phyloP scores from a whole-genome alignment of 2,113 vertebrate genomes.

The Turnix velox region DNA sequence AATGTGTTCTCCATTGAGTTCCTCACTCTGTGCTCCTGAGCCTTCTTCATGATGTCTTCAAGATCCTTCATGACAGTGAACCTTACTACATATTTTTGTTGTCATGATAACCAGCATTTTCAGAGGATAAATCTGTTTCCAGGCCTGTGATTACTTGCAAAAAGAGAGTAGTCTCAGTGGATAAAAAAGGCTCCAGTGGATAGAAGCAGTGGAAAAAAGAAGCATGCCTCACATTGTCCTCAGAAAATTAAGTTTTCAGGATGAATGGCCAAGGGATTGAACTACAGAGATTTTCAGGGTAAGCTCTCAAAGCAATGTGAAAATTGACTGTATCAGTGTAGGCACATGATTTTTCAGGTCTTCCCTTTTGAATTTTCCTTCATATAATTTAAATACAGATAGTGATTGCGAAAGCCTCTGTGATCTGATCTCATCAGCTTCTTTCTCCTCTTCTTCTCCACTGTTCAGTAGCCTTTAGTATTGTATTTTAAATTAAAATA shows the following conservation, averaged over 20 bases:
- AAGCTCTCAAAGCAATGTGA: neutral
- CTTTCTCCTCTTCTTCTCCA: neutral
- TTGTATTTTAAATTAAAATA: neutral
- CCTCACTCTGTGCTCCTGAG: neutral
- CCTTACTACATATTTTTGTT: neutral
- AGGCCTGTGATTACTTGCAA: neutral
- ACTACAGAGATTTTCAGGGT: neutral
- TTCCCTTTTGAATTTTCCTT: neutral
- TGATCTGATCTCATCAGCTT: neutral
- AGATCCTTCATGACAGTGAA: neutral
- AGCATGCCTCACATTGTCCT: neutral
- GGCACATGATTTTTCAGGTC: neutral
- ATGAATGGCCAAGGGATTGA: neutral
- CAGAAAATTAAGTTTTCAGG: neutral
- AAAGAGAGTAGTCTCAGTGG: neutral
- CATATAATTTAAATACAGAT: neutral
- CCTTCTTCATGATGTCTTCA: neutral
- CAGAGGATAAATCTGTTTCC: neutral
- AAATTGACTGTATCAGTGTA: neutral
- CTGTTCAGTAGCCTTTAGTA: neutral
- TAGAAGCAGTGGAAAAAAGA: neutral
- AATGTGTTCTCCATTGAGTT: neutral
- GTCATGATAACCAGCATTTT: neutral
- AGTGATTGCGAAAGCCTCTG: neutral
- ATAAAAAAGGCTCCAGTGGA: neutral